Percentiles rank a stretch among this genome's conserved stretches.
Evolutionary conservation across 2,113 vertebrate genomes (phyloP).

Genomic region (Herpailurus yagouaroundi): DNA sequence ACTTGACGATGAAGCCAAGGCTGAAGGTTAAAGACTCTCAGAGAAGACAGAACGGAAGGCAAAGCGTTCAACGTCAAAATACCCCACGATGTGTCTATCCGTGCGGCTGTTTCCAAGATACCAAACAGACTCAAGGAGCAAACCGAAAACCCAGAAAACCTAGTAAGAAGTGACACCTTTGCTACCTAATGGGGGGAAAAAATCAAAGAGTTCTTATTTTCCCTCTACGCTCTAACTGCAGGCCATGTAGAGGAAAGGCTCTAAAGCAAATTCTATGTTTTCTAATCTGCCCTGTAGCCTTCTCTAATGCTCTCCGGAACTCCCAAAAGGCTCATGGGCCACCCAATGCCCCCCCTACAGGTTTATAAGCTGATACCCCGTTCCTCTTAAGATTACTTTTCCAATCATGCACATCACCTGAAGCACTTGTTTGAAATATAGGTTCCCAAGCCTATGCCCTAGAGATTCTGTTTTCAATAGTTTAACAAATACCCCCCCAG

Average conservation of each 20-base stretch:
- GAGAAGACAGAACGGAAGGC: conserved; percentile 17
- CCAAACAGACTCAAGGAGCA: not conserved
- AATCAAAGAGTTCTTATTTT: not conserved
- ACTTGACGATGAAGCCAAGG: not conserved
- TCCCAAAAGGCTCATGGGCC: not conserved
- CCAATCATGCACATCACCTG: not conserved
- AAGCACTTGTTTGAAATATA: not conserved
- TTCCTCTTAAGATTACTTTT: not conserved
- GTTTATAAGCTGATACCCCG: not conserved
- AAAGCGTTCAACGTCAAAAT: not conserved
- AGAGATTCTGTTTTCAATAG: not conserved
- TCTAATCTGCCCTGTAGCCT: not conserved
- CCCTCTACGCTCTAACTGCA: not conserved
- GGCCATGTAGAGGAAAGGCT: not conserved
- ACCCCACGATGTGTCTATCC: not conserved
- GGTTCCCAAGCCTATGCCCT: not conserved
- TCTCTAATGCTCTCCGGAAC: not conserved
- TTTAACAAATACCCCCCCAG: not conserved
- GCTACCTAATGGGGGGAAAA: not conserved
- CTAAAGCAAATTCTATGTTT: not conserved
- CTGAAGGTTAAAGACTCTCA: not conserved
- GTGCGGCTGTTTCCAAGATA: conserved; percentile 1
- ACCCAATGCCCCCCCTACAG: not conserved
- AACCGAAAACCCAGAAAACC: not conserved
- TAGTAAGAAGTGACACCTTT: not conserved